A percentile compares a stretch with the other conserved stretches of the same genome.
These are phyloP conservation scores for Peucedramus taeniatus DNA, from an alignment of 2,113 vertebrate genomes.

Conservation along the genomic window DNA sequence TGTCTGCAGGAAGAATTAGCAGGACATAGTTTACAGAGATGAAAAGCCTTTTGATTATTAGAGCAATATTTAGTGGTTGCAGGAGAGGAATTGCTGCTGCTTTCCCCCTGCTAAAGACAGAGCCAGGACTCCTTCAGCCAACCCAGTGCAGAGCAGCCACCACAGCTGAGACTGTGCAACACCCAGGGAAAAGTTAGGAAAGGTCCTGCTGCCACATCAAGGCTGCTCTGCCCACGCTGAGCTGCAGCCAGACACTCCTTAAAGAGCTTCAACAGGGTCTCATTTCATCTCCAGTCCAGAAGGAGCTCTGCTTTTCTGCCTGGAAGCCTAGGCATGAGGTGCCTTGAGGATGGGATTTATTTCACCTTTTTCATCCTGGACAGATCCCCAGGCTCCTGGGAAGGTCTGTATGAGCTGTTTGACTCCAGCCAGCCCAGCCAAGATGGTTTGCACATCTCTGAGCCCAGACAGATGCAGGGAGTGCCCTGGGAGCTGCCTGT, in stretches of 20 bases:
- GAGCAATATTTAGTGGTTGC: neutral
- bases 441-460: neutral
- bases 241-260: neutral
- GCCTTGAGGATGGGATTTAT: neutral
- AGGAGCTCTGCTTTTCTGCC: neutral
- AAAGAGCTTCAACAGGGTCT: neutral
- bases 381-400: neutral
- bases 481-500: neutral
- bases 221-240: neutral
- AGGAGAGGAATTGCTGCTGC: neutral
- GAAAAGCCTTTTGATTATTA: neutral
- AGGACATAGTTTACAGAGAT: neutral
- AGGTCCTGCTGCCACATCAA: neutral
- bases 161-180: neutral
- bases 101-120: neutral
- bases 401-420: neutral
- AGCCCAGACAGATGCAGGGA: neutral
- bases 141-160: neutral
- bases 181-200: neutral
- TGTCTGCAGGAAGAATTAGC: neutral
- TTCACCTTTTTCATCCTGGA: neutral
- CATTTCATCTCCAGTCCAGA: neutral
- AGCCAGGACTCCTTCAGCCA: neutral
- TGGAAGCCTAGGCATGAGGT: neutral
- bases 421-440: neutral